These are phyloP conservation scores for Netelia virgata DNA, from an alignment of 2,888 invertebrate genomes.

Conservation along the genomic window DNA sequence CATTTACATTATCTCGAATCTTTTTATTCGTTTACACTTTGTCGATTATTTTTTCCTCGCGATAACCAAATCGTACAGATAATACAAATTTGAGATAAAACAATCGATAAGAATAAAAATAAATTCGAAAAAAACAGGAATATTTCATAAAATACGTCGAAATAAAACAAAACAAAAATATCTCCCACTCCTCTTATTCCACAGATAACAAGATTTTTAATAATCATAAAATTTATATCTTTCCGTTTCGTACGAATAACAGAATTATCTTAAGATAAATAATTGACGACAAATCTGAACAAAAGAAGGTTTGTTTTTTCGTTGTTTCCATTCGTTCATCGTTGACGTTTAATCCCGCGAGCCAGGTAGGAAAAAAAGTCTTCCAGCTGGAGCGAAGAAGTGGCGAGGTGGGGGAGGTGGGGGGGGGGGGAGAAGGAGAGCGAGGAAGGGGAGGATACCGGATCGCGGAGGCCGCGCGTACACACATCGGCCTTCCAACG, in stretches of 20 bases:
- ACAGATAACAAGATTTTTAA: too few species aligned
- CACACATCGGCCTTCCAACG: conserved; percentile 6
- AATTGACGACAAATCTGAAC: not conserved
- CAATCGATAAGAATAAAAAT: too few species aligned
- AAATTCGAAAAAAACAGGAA: too few species aligned
- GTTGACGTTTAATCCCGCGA: not conserved
- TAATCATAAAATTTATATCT: too few species aligned
- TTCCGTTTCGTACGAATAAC: too few species aligned
- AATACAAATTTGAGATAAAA: too few species aligned
- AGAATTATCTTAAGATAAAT: too few species aligned
- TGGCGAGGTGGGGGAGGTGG: not conserved
- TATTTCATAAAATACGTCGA: too few species aligned
- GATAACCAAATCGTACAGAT: too few species aligned
- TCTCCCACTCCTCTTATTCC: too few species aligned
- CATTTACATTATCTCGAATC: not conserved
- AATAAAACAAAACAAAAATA: too few species aligned
- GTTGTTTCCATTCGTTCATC: not conserved
- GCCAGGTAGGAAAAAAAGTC: not conserved
- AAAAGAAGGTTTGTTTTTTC: not conserved
- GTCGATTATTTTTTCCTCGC: not conserved
- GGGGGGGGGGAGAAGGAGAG: not conserved
- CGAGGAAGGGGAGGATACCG: conserved; percentile 27
- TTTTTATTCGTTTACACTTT: not conserved
- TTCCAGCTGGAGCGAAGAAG: conserved; percentile 22
- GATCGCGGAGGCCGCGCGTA: conserved; percentile 35